phyloP scores from a whole-genome alignment of 2,797 vertebrate genomes.

The Martes flavigula region DNA sequence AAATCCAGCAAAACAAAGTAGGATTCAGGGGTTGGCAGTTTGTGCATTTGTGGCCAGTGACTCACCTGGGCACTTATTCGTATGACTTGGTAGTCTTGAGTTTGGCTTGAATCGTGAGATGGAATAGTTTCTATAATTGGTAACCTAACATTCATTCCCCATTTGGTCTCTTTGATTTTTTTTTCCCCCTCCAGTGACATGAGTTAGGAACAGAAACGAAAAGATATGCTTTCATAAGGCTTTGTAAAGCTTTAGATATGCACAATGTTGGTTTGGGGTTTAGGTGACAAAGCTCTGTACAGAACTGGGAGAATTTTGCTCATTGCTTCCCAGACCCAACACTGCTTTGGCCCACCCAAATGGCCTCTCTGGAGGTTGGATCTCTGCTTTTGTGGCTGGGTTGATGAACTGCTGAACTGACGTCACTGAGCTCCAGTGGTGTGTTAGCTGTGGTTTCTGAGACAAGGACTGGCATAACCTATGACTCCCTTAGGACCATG shows the following conservation, averaged over 20 bases:
- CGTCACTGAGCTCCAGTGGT: no score
- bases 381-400: not conserved
- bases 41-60: not conserved
- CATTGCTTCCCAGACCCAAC: not conserved
- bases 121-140: not conserved
- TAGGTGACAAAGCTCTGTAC: not conserved
- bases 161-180: not conserved
- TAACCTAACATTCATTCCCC: not conserved
- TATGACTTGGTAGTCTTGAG: not conserved
- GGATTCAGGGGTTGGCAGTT: not conserved
- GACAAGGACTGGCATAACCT: not conserved
- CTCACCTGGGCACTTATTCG: not conserved
- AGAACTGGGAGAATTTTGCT: not conserved
- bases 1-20: not conserved
- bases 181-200: not conserved
- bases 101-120: not conserved
- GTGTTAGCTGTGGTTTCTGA: not conserved
- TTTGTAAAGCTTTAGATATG: not conserved
- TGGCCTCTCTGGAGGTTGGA: accelerated
- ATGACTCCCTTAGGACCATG: not conserved
- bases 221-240: not conserved
- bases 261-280: not conserved
- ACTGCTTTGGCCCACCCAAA: not conserved
- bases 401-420: not conserved
- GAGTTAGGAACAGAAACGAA: not conserved